Conservation (phyloP, 2,888 invertebrate genomes). For the Lepidocyrtoides sp. region DNA sequence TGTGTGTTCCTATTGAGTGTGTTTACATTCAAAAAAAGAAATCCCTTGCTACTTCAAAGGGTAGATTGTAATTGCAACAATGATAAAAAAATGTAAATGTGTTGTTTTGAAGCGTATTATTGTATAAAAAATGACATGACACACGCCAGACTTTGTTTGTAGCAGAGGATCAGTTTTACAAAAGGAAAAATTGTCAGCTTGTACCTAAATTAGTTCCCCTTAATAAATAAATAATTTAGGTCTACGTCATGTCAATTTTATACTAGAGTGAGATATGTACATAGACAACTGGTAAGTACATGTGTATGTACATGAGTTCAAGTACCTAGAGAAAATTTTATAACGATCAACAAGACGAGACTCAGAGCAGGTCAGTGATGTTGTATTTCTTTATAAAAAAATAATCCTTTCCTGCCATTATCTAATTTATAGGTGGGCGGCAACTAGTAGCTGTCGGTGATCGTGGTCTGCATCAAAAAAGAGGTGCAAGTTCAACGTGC, state of each 20-base stretch:
- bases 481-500: conserved; percentile 73
- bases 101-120: conserved; percentile 7
- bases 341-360: conserved; percentile 29
- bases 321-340: conserved; percentile 36
- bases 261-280: not conserved
- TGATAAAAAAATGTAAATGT: not conserved
- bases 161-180: conserved; percentile 31
- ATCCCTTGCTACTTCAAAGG: conserved; percentile 11
- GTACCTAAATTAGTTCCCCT: conserved; percentile 22
- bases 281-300: not conserved
- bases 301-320: not conserved
- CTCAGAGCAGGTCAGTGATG: conserved; percentile 73
- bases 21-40: conserved; percentile 47
- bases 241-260: not conserved
- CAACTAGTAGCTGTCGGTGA: conserved; percentile 53
- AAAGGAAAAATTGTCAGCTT: conserved; percentile 29
- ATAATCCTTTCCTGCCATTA: conserved; percentile 67
- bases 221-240: conserved; percentile 6
- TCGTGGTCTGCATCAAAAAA: conserved; percentile 64
- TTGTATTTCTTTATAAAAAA: conserved; percentile 43
- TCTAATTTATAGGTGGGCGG: conserved; percentile 72
- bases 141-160: conserved; percentile 17
- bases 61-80: not conserved
- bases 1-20: not conserved
- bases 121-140: conserved; percentile 6